A percentile compares a stretch with the other conserved stretches of the same genome.
These are phyloP conservation scores for Nemurella pictetii DNA, from an alignment of 2,888 invertebrate species.

Conservation along the genomic window DNA sequence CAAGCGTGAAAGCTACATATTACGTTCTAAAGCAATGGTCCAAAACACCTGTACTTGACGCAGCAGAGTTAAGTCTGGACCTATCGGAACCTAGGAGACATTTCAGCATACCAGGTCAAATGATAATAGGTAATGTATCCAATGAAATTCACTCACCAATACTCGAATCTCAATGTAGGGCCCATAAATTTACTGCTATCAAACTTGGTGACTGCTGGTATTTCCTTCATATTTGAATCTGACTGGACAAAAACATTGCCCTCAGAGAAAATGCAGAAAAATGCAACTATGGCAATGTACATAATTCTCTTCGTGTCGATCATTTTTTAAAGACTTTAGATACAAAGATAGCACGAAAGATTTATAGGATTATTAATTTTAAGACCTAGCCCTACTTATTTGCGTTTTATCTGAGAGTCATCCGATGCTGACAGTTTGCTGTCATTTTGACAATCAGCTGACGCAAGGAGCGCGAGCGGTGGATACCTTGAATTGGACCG, in stretches of 20 bases:
- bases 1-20: no score
- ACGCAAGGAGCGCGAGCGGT: not conserved
- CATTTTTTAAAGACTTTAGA: conserved; percentile 11
- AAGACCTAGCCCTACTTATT: conserved; percentile 21
- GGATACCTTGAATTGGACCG: not conserved
- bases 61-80: no score
- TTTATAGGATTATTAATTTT: conserved; percentile 12
- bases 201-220: conserved; percentile 70
- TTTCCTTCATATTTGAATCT: conserved; percentile 57
- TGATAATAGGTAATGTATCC: no score
- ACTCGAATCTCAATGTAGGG: conserved; percentile 81
- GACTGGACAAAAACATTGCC: conserved; percentile 37
- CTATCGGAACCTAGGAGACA: no score
- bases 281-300: conserved; percentile 24
- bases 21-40: no score
- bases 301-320: not conserved
- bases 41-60: no score
- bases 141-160: conserved; percentile 78
- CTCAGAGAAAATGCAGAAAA: conserved; percentile 37
- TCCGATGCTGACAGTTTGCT: not conserved
- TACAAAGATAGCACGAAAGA: not conserved
- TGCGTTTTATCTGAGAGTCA: not conserved
- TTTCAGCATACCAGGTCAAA: no score
- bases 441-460: not conserved
- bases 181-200: conserved; percentile 69